Evolutionary conservation across 2,113 vertebrate species (phyloP).

Genomic region (Elaphurus davidianus): DNA sequence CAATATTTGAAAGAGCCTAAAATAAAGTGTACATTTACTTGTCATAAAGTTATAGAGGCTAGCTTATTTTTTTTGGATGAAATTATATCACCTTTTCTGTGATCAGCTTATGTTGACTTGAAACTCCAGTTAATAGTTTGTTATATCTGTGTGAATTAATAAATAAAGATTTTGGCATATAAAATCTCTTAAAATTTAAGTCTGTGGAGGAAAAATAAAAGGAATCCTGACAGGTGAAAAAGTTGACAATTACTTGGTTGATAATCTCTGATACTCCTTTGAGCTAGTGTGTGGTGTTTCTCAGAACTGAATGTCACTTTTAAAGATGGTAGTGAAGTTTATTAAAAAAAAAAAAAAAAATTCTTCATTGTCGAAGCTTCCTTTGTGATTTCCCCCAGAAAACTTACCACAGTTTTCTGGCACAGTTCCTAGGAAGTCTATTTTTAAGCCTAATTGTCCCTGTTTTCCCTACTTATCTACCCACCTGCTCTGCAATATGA

Average conservation of each 20-base stretch:
- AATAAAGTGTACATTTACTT: background rate
- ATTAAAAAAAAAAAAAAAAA: background rate
- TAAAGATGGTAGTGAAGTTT: background rate
- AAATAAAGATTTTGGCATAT: background rate
- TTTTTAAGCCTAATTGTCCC: background rate
- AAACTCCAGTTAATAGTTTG: background rate
- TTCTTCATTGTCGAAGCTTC: background rate
- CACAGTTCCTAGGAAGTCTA: background rate
- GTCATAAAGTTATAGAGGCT: background rate
- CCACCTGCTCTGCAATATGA: background rate
- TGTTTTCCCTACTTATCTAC: background rate
- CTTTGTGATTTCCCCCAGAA: background rate
- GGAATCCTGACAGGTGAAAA: background rate
- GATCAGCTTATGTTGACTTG: constrained; percentile 15
- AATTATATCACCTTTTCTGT: background rate
- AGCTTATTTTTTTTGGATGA: background rate
- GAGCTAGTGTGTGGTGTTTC: background rate
- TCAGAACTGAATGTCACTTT: background rate
- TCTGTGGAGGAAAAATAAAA: background rate
- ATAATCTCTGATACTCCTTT: background rate
- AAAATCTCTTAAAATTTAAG: constrained; percentile 13
- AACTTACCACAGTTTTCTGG: background rate
- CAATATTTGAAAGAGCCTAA: background rate
- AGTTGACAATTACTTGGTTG: background rate
- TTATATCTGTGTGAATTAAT: constrained; percentile 10